Percentiles rank a stretch among this genome's conserved stretches.
phyloP scores from a whole-genome alignment of 1,140 invertebrate species.

The Phortica variegata region DNA sequence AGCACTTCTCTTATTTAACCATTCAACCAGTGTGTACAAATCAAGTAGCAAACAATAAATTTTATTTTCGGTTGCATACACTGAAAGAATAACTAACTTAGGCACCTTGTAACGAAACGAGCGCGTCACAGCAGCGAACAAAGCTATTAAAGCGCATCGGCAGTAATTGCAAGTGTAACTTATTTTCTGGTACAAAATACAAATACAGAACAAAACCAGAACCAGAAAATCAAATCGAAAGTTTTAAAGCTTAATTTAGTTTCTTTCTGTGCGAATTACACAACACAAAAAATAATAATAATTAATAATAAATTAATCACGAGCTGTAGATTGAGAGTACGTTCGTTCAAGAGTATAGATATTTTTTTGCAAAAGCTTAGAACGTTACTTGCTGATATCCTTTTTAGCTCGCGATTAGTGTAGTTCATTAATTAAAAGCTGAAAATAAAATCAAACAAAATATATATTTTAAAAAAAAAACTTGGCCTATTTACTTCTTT shows the following conservation, averaged over 20 bases:
- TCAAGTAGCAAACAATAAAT: constrained; percentile 56
- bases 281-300: too few species aligned
- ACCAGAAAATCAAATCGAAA: too few species aligned
- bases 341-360: too few species aligned
- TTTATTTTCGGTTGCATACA: constrained; percentile 51
- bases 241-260: constrained; percentile 31
- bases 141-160: background rate
- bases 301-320: constrained; percentile 19
- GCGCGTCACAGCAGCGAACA: too few species aligned
- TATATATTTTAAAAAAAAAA: constrained; percentile 11
- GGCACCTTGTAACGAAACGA: constrained; percentile 2
- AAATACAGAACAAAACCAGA: too few species aligned
- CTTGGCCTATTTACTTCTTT: background rate
- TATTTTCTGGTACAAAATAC: too few species aligned
- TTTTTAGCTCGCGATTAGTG: constrained; percentile 30
- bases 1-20: constrained; percentile 13
- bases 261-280: constrained; percentile 10
- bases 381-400: constrained; percentile 36
- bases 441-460: constrained; percentile 43
- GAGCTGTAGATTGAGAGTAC: constrained; percentile 47
- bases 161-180: constrained; percentile 8
- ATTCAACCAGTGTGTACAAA: constrained; percentile 47
- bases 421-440: constrained; percentile 22
- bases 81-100: constrained; percentile 23
- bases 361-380: constrained; percentile 9